Conservation (phyloP, 2,113 vertebrate genomes). For the Platichthys stellatus region DNA sequence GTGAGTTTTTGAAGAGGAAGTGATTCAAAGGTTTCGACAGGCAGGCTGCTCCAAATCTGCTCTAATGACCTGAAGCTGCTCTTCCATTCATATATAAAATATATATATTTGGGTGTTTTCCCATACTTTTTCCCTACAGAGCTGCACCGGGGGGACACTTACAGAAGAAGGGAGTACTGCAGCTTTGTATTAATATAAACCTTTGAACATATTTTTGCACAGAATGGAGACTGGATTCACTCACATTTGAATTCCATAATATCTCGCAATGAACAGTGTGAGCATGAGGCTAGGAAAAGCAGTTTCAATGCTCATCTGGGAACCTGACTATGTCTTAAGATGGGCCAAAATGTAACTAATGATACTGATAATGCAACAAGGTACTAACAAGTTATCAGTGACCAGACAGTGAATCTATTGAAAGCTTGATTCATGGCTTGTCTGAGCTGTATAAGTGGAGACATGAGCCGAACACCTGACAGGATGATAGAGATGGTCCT, state of each 20-base stretch:
- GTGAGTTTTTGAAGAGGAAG: neutral
- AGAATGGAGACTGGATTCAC: neutral
- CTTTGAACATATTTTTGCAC: neutral
- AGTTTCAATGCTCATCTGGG: neutral
- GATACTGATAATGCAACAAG: neutral
- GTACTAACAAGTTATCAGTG: neutral
- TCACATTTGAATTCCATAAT: neutral
- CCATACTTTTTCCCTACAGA: neutral
- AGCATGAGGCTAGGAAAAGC: neutral
- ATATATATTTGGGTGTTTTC: neutral
- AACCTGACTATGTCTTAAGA: neutral
- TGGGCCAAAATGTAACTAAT: neutral
- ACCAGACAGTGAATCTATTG: neutral
- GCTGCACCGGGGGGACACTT: neutral
- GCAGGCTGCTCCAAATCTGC: neutral
- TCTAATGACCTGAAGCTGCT: neutral
- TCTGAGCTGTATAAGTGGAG: no score
- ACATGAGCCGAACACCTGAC: neutral
- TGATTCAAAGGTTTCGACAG: constrained; percentile 5
- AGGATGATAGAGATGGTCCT: neutral
- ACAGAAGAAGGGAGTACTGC: neutral
- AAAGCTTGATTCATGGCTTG: no score
- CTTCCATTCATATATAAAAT: neutral
- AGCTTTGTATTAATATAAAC: neutral
- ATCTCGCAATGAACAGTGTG: neutral